Base-by-base conservation (phyloP, 2,113 vertebrate genomes). In the Poicephalus gulielmi region DNA sequence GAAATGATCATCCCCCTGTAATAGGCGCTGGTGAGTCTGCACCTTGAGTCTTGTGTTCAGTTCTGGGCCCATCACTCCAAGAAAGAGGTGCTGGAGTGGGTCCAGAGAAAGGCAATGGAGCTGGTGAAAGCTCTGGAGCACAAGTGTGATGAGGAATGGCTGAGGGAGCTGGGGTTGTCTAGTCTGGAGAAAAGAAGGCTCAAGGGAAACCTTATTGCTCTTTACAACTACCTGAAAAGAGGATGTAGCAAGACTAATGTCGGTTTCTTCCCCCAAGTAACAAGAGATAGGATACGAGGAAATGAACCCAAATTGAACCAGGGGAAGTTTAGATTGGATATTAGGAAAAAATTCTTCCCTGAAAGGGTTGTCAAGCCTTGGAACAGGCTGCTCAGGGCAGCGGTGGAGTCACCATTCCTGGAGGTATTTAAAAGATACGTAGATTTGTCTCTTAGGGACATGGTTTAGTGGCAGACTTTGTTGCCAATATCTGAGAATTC, bases 161-260 rank as follows among this genome's bases (percentile, higher is more conserved):
- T 70, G 69, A 67, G 15, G 35, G 27, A 66, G 11, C 44, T 60
- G 24, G 6, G 19, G 1, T 8, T 49, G 12, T 81, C 53, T n/a
- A 15, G 6, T 12, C 44, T 76, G 50, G 3, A 49, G 39, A 70
- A 71, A 30, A 30, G 14, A 23, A 76, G 10, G 27, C 11, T 31
- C 1, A 2, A 4, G 30, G 16, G 16, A 64, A 19, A 60, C 3
- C 7, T 37, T 43, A 1, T 17, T 4, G 0, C 7, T 24, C 37
- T 23, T 24, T 60, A 16, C 13, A 37, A 0, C 18, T 59, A 16
- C 13, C 43, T 70, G 74, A 53, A 30, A 60, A 50, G 16, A 53
- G 16, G 23, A 7, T 63, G 31, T 9, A 17, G 23, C 1, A 4
- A 53, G 30, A 18, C 44, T 11, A 41, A 9, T 1, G 30, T n/a